phyloP scores from a whole-genome alignment of 2,797 vertebrate species.

The Lepilemur ruficaudatus region DNA sequence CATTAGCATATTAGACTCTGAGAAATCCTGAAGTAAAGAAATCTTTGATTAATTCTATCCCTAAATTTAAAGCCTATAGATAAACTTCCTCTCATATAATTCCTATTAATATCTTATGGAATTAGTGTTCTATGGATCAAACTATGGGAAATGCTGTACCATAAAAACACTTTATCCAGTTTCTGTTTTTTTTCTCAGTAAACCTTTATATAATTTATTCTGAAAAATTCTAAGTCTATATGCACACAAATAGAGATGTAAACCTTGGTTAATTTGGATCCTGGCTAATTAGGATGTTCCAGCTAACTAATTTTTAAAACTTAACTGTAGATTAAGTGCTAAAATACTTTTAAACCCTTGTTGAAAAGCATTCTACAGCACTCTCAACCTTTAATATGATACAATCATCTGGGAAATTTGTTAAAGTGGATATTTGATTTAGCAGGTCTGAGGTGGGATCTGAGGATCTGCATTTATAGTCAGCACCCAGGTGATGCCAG shows the following conservation, averaged over 20 bases:
- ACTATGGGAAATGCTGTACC: not conserved
- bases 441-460: not conserved
- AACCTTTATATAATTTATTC: not conserved
- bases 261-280: not conserved
- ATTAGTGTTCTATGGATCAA: not conserved
- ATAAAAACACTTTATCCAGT: not conserved
- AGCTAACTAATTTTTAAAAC: not conserved
- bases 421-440: not conserved
- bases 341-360: not conserved
- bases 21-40: conserved; percentile 19
- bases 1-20: not conserved
- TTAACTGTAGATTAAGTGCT: not conserved
- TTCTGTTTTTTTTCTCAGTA: not conserved
- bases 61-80: not conserved
- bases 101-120: not conserved
- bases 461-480: conserved; percentile 16
- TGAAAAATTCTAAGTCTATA: not conserved
- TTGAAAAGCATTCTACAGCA: not conserved
- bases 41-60: not conserved
- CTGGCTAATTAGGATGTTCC: not conserved
- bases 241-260: not conserved
- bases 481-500: not conserved
- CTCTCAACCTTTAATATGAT: not conserved
- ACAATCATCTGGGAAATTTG: not conserved
- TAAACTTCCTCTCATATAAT: not conserved